phyloP scores from a whole-genome alignment of 2,113 vertebrate species.

The Colaptes auratus region DNA sequence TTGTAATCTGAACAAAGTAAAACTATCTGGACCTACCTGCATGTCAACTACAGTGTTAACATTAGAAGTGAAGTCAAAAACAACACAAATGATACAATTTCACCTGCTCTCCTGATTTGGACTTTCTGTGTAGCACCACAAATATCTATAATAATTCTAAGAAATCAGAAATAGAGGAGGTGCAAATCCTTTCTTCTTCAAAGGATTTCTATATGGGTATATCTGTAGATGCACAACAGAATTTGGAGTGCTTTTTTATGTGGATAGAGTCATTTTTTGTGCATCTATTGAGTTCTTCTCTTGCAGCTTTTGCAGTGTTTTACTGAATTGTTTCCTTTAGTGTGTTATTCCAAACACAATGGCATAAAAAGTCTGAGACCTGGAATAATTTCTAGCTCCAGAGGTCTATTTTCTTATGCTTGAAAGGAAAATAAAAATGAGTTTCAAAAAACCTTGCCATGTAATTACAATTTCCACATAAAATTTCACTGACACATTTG shows the following conservation, averaged over 20 bases:
- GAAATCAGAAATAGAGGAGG: background rate
- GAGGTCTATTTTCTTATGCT: background rate
- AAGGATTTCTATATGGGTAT: fast-evolving
- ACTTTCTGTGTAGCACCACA: background rate
- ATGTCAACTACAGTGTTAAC: background rate
- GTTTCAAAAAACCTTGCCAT: fast-evolving
- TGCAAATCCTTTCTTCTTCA: background rate
- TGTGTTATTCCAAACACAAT: background rate
- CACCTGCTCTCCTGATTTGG: background rate
- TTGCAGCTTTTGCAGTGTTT: background rate
- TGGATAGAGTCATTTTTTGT: background rate
- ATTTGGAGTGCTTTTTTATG: fast-evolving
- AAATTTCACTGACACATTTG: background rate
- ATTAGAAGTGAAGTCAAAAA: background rate
- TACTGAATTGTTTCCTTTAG: background rate
- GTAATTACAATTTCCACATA: background rate
- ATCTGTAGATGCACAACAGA: background rate
- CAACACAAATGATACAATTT: background rate
- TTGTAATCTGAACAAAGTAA: background rate
- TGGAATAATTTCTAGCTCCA: background rate
- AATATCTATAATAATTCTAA: background rate
- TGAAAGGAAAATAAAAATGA: background rate
- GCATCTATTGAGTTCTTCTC: background rate
- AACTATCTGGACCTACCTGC: background rate
- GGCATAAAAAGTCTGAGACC: background rate